Evolutionary conservation across 2,797 vertebrate species (phyloP).

Genomic region (Hemibagrus guttatus): DNA sequence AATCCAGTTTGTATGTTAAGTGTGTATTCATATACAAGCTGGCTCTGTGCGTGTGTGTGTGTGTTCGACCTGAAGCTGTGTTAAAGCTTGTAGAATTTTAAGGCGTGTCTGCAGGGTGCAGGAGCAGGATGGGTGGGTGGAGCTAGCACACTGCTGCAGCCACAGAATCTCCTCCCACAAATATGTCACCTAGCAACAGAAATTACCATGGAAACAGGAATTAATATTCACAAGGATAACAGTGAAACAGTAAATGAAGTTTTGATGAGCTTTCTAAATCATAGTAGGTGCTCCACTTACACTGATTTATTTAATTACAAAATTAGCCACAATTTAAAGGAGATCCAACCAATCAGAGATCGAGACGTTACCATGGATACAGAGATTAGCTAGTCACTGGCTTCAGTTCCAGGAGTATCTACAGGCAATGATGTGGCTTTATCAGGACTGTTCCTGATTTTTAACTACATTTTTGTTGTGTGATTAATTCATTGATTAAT

Average conservation of each 20-base stretch:
- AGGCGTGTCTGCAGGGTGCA: constrained; percentile 87
- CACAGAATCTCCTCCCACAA: constrained; percentile 89
- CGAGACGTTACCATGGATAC: not conserved
- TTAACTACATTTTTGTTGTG: too few species aligned
- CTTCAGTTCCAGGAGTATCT: not conserved
- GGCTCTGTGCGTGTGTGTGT: not conserved
- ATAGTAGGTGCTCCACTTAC: not conserved
- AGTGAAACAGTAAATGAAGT: not conserved
- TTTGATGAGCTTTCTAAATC: not conserved
- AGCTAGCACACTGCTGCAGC: constrained; percentile 84
- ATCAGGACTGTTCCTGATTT: too few species aligned
- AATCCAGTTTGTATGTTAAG: not conserved
- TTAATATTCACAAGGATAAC: not conserved
- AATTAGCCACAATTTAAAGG: not conserved
- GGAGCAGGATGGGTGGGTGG: constrained; percentile 85
- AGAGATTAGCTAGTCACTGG: not conserved
- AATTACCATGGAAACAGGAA: not conserved
- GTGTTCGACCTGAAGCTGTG: constrained; percentile 80
- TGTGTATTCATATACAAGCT: not conserved
- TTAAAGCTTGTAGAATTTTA: constrained; percentile 87
- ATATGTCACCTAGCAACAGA: constrained; percentile 78
- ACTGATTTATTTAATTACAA: not conserved
- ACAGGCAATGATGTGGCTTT: too few species aligned
- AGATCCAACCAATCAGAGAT: not conserved
- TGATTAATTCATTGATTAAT: not conserved